A percentile compares a stretch with the other conserved stretches of the same genome.
phyloP scores from a whole-genome alignment of 2,797 vertebrate species.

The Pangasius mekongensis region DNA sequence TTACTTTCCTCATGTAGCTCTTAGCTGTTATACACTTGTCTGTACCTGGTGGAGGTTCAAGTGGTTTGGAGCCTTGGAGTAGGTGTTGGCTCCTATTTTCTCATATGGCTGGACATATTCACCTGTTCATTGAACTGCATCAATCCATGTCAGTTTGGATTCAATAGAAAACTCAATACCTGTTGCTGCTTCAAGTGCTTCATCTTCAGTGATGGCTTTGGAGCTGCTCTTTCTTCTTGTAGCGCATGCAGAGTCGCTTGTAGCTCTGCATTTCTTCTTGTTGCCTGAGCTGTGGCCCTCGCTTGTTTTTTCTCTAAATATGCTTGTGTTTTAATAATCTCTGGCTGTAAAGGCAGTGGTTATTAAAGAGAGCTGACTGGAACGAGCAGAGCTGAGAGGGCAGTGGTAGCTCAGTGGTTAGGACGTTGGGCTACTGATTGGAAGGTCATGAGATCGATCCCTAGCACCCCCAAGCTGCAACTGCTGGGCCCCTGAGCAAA shows the following conservation, averaged over 20 bases:
- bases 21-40: neutral
- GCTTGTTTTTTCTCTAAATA: neutral
- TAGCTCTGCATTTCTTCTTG: neutral
- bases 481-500: too few relatives aligned
- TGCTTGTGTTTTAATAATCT: constrained; percentile 5
- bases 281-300: neutral
- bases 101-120: neutral
- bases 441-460: too few relatives aligned
- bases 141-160: neutral
- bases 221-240: neutral
- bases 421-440: too few relatives aligned
- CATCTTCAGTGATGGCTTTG: neutral
- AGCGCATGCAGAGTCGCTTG: neutral
- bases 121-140: neutral
- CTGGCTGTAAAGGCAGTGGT: neutral
- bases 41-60: neutral
- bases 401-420: too few relatives aligned
- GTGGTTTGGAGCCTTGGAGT: neutral
- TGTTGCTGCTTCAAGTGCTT: neutral
- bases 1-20: neutral
- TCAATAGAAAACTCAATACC: neutral
- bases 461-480: too few relatives aligned
- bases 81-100: neutral
- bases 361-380: neutral
- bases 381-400: neutral